phyloP scores from a whole-genome alignment of 2,113 vertebrate species.

The Chaetodon trifascialis region DNA sequence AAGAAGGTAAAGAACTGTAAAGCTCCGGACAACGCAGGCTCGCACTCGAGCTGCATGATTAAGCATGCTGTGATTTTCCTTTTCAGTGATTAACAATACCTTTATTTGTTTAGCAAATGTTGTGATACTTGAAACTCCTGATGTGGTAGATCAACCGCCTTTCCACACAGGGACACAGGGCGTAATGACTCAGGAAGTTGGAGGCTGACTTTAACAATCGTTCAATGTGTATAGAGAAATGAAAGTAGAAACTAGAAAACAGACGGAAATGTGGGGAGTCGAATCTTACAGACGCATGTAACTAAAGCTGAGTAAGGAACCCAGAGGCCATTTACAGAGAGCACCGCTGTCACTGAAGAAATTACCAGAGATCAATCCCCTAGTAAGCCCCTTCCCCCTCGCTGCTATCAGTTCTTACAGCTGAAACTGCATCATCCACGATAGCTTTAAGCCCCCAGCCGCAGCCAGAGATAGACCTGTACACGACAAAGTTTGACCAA shows the following conservation, averaged over 20 bases:
- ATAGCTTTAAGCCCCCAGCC: conserved; percentile 23
- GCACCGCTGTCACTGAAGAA: conserved; percentile 53
- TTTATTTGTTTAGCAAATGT: background rate
- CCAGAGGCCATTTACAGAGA: conserved; percentile 49
- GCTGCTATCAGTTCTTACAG: conserved; percentile 49
- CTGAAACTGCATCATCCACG: conserved; percentile 51
- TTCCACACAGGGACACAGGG: background rate
- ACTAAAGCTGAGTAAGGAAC: conserved; percentile 41
- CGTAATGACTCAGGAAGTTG: background rate
- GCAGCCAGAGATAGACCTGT: conserved; percentile 67
- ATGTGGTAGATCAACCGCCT: background rate
- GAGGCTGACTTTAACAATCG: background rate
- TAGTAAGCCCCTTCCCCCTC: conserved; percentile 6
- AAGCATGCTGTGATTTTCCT: background rate
- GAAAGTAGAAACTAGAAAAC: background rate
- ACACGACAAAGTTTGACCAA: background rate
- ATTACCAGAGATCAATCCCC: conserved; percentile 47
- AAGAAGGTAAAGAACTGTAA: background rate
- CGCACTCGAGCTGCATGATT: conserved; percentile 19
- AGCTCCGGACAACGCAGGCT: background rate
- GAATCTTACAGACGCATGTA: background rate
- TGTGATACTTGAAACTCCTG: background rate
- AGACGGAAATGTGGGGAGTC: background rate
- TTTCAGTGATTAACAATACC: background rate
- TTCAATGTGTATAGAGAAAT: background rate